Percentiles rank a stretch among this genome's conserved stretches.
Evolutionary conservation across 2,113 vertebrate genomes (phyloP).

Genomic region (Sigmodon hispidus): DNA sequence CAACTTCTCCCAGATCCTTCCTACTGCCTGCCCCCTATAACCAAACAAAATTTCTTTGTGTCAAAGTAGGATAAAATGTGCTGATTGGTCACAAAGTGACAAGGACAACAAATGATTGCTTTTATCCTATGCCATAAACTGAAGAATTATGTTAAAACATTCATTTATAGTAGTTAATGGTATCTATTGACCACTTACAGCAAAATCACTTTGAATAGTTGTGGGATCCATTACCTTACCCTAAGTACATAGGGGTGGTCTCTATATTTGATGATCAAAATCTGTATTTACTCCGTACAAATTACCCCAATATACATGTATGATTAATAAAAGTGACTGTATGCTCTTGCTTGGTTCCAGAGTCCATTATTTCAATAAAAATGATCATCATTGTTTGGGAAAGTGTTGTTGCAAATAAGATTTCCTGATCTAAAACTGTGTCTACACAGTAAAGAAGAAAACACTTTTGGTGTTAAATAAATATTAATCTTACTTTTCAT

Average conservation of each 20-base stretch:
- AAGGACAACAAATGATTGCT: not conserved
- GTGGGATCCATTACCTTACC: not conserved
- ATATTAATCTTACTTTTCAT: not conserved
- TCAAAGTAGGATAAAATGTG: not conserved
- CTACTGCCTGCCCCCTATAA: not conserved
- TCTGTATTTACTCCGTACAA: not conserved
- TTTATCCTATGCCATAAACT: not conserved
- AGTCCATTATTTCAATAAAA: not conserved
- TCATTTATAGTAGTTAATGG: not conserved
- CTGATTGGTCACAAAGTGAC: not conserved
- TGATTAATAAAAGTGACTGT: not conserved
- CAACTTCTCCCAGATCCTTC: not conserved
- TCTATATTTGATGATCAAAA: not conserved
- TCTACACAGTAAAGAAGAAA: not conserved
- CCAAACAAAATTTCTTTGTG: not conserved
- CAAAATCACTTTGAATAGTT: not conserved
- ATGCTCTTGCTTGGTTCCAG: not conserved
- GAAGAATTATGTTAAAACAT: not conserved
- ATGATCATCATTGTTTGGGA: not conserved
- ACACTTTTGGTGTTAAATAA: not conserved
- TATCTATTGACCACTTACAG: not conserved
- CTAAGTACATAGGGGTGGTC: not conserved
- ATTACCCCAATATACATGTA: not conserved
- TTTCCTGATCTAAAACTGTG: not conserved
- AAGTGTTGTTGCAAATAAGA: conserved; percentile 3